Conservation (phyloP, 2,888 invertebrate species). For the Nebria salina region DNA sequence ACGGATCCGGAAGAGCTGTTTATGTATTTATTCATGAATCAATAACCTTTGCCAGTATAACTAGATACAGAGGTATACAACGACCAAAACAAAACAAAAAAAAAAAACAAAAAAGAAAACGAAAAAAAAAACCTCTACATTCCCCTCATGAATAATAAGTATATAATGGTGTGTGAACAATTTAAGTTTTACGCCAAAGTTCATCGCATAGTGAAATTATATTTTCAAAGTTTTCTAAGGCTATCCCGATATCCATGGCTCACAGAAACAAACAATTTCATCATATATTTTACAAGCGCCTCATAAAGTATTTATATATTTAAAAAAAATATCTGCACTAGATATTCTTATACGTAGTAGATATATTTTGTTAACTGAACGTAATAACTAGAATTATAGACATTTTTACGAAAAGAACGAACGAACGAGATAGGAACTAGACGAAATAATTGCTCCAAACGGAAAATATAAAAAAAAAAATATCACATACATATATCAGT, state of each 20-base stretch:
- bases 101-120: not conserved
- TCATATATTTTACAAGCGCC: too few relatives aligned
- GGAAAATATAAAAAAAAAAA: too few relatives aligned
- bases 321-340: too few relatives aligned
- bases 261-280: too few relatives aligned
- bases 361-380: too few relatives aligned
- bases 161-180: conserved; percentile 1
- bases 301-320: too few relatives aligned
- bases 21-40: not conserved
- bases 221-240: not conserved
- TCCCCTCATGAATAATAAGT: not conserved
- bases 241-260: not conserved
- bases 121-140: not conserved
- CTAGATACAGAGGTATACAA: not conserved
- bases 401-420: too few relatives aligned
- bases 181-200: not conserved
- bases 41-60: not conserved
- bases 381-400: too few relatives aligned
- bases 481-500: too few relatives aligned
- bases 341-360: too few relatives aligned
- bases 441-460: too few relatives aligned
- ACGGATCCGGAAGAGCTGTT: not conserved
- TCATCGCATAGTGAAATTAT: not conserved
- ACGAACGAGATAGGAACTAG: too few relatives aligned
- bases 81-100: not conserved